Evolutionary conservation across 1,140 invertebrate species (phyloP).

Genomic region (Drosophila trapezifrons): DNA sequence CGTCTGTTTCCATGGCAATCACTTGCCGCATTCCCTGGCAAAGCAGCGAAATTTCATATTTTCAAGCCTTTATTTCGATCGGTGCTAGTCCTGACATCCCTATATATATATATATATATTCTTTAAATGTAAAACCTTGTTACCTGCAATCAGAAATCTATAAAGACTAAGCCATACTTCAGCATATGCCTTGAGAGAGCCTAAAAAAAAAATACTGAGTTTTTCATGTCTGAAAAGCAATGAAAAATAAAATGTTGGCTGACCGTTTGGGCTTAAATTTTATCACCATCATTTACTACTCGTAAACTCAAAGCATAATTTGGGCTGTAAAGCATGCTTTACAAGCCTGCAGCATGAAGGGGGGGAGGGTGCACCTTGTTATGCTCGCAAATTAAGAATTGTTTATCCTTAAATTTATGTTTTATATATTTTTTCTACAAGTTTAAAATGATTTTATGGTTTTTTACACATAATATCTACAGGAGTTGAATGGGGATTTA

Average conservation of each 20-base stretch:
- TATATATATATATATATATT: too few relatives aligned
- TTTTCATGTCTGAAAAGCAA: constrained; percentile 8
- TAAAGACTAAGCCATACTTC: too few relatives aligned
- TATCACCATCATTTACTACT: constrained; percentile 20
- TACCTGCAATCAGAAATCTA: too few relatives aligned
- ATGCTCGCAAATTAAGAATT: constrained; percentile 6
- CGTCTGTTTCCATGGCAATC: constrained; percentile 4
- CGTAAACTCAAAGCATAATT: constrained; percentile 13
- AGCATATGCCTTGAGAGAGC: too few relatives aligned
- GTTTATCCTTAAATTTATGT: background rate
- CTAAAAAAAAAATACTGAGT: background rate
- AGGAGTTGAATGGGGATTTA: background rate
- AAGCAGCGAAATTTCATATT: background rate
- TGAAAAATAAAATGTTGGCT: constrained; percentile 4
- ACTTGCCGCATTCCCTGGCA: background rate
- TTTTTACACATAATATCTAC: background rate
- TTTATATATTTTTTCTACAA: constrained; percentile 1
- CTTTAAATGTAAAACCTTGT: too few relatives aligned
- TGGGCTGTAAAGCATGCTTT: background rate
- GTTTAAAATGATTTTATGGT: constrained; percentile 5
- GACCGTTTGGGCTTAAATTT: constrained; percentile 12
- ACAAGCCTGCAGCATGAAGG: background rate
- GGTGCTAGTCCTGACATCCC: too few relatives aligned
- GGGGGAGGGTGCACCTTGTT: background rate
- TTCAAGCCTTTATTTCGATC: background rate